Evolutionary conservation across 37 sponge, comb jelly and placozoan genomes (phyloP).

Genomic region (Theonella swinhoei): DNA sequence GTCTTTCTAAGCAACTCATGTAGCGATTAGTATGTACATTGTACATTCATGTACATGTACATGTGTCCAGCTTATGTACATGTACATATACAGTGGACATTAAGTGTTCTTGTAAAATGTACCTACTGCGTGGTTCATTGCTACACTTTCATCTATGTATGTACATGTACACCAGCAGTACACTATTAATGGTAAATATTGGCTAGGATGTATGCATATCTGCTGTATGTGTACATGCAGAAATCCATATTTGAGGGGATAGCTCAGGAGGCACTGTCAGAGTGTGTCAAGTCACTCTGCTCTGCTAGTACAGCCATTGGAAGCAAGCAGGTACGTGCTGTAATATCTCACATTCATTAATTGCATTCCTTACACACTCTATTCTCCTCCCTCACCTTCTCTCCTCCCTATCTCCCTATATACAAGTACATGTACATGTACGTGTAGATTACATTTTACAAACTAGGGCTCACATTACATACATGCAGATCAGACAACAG

Average conservation of each 20-base stretch:
- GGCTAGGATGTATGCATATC: no score
- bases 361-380: neutral
- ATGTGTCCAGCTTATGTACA: no score
- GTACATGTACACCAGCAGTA: neutral
- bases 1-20: no score
- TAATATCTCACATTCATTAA: neutral
- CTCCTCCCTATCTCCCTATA: neutral
- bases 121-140: no score
- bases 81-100: no score
- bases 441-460: neutral
- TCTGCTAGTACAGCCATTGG: conserved; percentile 71
- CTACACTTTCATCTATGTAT: neutral
- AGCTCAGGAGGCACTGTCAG: conserved; percentile 91
- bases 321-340: conserved; percentile 75
- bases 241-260: conserved; percentile 93
- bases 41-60: no score
- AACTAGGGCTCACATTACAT: neutral
- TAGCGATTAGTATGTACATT: no score
- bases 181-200: no score
- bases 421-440: neutral
- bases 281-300: conserved; percentile 88
- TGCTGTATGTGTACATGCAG: conserved; percentile 36
- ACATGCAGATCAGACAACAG: neutral
- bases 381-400: neutral
- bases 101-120: no score